Base-by-base conservation (phyloP, 2,888 invertebrate genomes). In the Lasioglossum vierecki region DNA sequence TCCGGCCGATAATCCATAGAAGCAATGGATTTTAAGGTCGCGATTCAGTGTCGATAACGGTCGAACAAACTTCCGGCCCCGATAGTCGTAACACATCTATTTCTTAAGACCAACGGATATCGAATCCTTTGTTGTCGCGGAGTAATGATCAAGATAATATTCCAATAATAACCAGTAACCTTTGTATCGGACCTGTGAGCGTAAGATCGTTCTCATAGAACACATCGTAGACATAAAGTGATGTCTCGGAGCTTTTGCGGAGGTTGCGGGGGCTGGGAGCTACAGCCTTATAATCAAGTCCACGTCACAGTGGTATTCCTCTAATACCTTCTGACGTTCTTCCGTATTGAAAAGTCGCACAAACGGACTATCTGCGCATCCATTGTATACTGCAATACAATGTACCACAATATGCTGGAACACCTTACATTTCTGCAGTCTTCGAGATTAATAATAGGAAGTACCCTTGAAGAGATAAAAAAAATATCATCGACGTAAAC, bases 251-350 rank as follows among this genome's bases (percentile, higher is more conserved):
- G 68, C 9, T 68, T 22, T n/a, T 11, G 39, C 39, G 22, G 9
- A 9, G 60, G 44, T 22, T 53, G 79, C 71, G 74, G 53, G 4
- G 5, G 49, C 72, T 66, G 75, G 70, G 57, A 74, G 81, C 77
- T 89, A 86, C 88, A 82, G 84, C 75, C 82, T 79, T 88, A 85
- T 91, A 91, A 91, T 91, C 89, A 88, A 88, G 83, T 85, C 9
- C 82, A 60, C 81, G 88, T 89, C 88, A 91, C 91, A 91, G 91
- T 89, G 88, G 87, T 80, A 91, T 87, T 84, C 85, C 87, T 84
- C 89, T 84, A 88, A 83, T 88, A 89, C 76, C 81, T 86, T 86
- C 68, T 71, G 79, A 85, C 73, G 63, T 60, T n/a, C 68, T 44
- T 15, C 35, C 84, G 80, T 86, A 85, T 89, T 86, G 86, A 86